Evolutionary conservation across 2,113 vertebrate genomes (phyloP).

Genomic region (Embiotoca jacksoni): DNA sequence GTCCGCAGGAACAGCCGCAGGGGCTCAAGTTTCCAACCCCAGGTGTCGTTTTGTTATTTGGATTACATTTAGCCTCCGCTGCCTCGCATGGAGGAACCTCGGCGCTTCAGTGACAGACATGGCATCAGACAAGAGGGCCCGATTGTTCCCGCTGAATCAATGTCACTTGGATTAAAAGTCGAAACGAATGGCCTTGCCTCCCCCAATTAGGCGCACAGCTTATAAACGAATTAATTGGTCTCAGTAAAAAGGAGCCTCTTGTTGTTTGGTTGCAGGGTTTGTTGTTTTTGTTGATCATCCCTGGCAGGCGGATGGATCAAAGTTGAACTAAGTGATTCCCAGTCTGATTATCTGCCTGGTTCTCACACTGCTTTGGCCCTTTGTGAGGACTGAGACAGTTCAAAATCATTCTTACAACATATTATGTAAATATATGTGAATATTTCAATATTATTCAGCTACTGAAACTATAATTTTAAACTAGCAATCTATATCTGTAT

Average conservation of each 20-base stretch:
- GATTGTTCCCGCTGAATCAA: conserved; percentile 78
- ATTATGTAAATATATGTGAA: neutral
- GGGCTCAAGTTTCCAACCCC: conserved; percentile 79
- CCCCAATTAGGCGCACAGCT: conserved; percentile 74
- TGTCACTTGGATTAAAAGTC: conserved; percentile 83
- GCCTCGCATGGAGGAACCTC: conserved; percentile 59
- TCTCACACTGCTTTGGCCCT: conserved; percentile 68
- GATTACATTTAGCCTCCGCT: conserved; percentile 69
- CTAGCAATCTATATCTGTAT: neutral
- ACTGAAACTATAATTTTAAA: no score
- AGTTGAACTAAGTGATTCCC: conserved; percentile 83
- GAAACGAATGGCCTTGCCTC: conserved; percentile 69
- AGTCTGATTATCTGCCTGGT: conserved; percentile 82
- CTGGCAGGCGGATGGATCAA: conserved; percentile 82
- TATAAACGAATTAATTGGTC: conserved; percentile 76
- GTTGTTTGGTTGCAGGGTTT: conserved; percentile 67
- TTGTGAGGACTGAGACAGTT: conserved; percentile 45
- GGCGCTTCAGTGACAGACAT: conserved; percentile 66
- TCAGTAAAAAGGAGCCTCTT: conserved; percentile 67
- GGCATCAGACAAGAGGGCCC: conserved; percentile 67
- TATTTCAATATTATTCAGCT: neutral
- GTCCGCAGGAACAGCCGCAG: conserved; percentile 72
- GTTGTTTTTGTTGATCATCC: conserved; percentile 78
- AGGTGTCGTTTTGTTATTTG: conserved; percentile 82
- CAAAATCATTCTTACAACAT: conserved; percentile 19